Evolutionary conservation across 2,888 invertebrate species (phyloP).

Genomic region (Eristalis intricaria): DNA sequence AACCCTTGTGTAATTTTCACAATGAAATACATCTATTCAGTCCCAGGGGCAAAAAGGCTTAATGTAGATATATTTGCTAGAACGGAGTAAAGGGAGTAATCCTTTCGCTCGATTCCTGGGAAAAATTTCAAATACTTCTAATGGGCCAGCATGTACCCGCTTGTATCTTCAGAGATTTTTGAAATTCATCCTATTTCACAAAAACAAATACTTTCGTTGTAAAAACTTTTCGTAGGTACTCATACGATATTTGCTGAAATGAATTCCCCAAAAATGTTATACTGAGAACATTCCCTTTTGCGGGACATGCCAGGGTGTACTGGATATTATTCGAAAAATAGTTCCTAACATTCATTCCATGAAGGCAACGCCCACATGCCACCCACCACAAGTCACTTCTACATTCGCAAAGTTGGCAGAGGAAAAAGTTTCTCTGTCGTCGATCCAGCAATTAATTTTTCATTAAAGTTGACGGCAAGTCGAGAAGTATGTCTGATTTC

Average conservation of each 20-base stretch:
- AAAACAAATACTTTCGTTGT: background rate
- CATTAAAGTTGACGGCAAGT: background rate
- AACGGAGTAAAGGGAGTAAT: background rate
- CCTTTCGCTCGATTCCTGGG: background rate
- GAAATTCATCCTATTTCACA: background rate
- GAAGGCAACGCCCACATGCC: background rate
- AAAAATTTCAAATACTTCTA: background rate
- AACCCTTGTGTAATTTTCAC: background rate
- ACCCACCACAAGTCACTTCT: background rate
- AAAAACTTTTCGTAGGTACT: background rate
- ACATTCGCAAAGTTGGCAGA: background rate
- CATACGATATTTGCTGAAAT: background rate
- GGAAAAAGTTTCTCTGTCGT: constrained; percentile 24
- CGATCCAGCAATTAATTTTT: constrained; percentile 44
- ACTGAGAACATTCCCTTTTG: background rate
- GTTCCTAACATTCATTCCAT: constrained; percentile 11
- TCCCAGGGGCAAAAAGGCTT: background rate
- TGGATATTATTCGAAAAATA: background rate
- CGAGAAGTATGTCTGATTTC: too few relatives aligned
- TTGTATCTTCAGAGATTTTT: constrained; percentile 12
- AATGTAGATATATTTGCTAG: background rate
- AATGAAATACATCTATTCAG: background rate
- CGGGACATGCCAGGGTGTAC: background rate
- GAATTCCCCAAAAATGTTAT: background rate
- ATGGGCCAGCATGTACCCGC: background rate